Base-by-base conservation (phyloP, 2,113 vertebrate genomes). In the Tursiops truncatus region DNA sequence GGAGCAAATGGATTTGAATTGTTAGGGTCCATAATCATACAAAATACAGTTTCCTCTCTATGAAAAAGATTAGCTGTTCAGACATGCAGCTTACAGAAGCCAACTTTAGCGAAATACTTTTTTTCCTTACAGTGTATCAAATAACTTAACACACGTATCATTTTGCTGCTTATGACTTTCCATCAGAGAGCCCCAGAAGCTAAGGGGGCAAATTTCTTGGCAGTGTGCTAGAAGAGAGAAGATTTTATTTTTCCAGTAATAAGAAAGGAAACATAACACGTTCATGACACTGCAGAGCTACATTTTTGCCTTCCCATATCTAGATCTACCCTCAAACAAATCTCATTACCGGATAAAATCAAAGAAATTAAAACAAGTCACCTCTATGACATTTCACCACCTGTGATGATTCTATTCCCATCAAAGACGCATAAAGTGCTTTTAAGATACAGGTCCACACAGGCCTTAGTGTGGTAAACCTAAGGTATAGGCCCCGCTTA, bases 1-100 rank as follows among this genome's bases (percentile, higher is more conserved):
- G 81, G 76, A 97, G 36, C 60, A 97, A 97, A 97, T 82, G 81
- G 60, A 95, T 97, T 96, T 92, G 70, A 93, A 96, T 92, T 94
- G 50, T 95, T 94, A 92, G 58, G 53, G 50, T 89, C 5, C 7
- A 56, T 36, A 96, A 96, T 87, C 26, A 79, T 38, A 86, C 36
- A 60, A 95, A 95, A 97, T 77, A 80, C 0, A 73, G 71, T 86
- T 71, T 91, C 94, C 70, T 91, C 53, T 96, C 76, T 44, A 65
- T 58, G 31, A 65, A 67, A 95, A 92, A 92, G 65, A 94, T 88
- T 88, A 63, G 44, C 36, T 92, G 74, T 91, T 93, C 95, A 93
- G 84, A 91, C n/a, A 65, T 80, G 26, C 89, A 94, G 73, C 82
- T 97, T 95, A 74, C 8, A 80, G 38, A 91, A 91, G 26, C 36